These are phyloP conservation scores for Seriola aureovittata DNA, from an alignment of 2,113 vertebrate species.

Conservation along the genomic window DNA sequence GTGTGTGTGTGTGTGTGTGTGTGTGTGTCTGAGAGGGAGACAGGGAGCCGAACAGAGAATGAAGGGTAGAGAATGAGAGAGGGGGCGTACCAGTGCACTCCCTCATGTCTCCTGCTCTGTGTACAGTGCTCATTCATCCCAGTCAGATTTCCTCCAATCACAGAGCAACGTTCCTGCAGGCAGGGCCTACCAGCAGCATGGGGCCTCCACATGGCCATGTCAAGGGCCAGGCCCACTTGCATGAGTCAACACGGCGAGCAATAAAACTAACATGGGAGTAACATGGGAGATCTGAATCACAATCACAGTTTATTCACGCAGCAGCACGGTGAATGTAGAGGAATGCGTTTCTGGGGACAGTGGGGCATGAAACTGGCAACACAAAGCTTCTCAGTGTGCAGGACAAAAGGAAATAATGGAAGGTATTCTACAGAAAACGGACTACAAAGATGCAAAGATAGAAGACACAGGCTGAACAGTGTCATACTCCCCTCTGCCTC, in stretches of 20 bases:
- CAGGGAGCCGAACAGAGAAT: conserved; percentile 18
- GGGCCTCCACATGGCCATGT: conserved; percentile 72
- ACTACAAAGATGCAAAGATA: not conserved
- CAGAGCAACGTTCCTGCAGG: conserved; percentile 43
- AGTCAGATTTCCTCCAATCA: conserved; percentile 67
- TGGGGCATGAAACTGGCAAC: not conserved
- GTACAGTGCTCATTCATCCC: conserved; percentile 76
- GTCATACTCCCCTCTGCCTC: not conserved
- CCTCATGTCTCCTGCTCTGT: conserved; percentile 67
- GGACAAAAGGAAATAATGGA: not conserved
- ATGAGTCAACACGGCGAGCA: conserved; percentile 73
- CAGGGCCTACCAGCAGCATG: conserved; percentile 66
- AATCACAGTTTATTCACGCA: conserved; percentile 28
- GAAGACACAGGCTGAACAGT: not conserved
- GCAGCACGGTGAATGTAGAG: conserved; percentile 13
- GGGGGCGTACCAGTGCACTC: conserved; percentile 45
- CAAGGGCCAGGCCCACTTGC: conserved; percentile 67
- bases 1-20: not conserved
- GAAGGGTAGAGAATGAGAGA: conserved; percentile 36
- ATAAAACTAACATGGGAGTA: conserved; percentile 62
- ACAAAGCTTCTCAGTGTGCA: not conserved
- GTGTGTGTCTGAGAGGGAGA: not conserved
- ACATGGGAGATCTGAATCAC: conserved; percentile 33
- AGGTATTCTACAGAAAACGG: not conserved
- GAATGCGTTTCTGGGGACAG: not conserved